Percentiles rank a stretch among this genome's conserved stretches.
These are phyloP conservation scores for Ranitomeya variabilis DNA, from an alignment of 2,113 vertebrate species.

Conservation along the genomic window DNA sequence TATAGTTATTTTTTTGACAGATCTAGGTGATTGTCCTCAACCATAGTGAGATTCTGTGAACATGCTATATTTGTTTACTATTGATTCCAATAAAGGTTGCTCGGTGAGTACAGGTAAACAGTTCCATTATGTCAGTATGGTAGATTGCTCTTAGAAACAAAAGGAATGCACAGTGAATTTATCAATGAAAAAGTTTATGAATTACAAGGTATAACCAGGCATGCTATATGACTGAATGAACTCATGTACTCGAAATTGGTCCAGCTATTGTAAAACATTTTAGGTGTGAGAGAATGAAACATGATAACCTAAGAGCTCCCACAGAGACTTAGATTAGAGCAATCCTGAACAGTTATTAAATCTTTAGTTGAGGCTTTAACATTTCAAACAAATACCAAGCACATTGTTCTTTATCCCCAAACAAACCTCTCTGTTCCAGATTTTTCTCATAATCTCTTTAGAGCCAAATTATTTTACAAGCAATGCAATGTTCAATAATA, in stretches of 20 bases:
- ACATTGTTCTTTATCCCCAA: slow-evolving; percentile 53
- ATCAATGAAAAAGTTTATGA: not conserved
- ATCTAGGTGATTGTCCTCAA: too few species aligned
- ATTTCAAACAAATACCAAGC: slow-evolving; percentile 54
- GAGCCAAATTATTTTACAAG: slow-evolving; percentile 60
- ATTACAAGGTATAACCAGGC: not conserved
- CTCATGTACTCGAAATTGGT: slow-evolving; percentile 11
- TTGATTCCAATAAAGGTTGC: not conserved
- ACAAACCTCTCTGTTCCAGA: slow-evolving; percentile 49
- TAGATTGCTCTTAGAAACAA: not conserved
- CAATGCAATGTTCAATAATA: slow-evolving; percentile 46
- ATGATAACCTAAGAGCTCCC: slow-evolving; percentile 53
- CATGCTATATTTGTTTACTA: not conserved
- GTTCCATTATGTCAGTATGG: not conserved
- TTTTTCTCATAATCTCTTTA: slow-evolving; percentile 53
- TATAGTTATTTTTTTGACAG: too few species aligned
- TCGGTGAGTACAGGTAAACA: not conserved
- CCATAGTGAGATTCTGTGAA: too few species aligned
- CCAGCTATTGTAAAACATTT: slow-evolving; percentile 48
- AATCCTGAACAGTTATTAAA: slow-evolving; percentile 47
- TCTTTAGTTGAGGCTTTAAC: slow-evolving; percentile 44
- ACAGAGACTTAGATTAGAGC: slow-evolving; percentile 54
- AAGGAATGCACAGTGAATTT: not conserved
- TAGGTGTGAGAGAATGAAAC: slow-evolving; percentile 51
- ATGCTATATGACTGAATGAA: slow-evolving; percentile 25